A percentile compares a stretch with the other conserved stretches of the same genome.
Evolutionary conservation across 2,888 invertebrate species (phyloP).

Genomic region (Leptogaster cylindrica): DNA sequence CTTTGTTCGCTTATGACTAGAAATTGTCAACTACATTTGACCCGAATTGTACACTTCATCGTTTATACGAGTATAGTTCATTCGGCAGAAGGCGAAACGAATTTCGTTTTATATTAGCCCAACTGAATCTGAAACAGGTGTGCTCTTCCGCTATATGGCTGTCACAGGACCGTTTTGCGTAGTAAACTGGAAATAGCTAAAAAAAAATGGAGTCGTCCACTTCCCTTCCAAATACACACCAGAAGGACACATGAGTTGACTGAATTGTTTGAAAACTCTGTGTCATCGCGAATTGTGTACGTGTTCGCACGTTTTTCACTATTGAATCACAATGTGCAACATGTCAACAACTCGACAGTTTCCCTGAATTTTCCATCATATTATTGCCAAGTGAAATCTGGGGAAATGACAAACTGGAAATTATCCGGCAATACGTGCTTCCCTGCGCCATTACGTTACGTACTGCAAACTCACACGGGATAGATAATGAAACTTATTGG

Average conservation of each 20-base stretch:
- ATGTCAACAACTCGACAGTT: conserved; percentile 29
- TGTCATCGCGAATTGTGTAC: conserved; percentile 38
- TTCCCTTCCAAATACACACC: neutral
- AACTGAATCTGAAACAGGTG: conserved; percentile 21
- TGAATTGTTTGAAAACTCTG: conserved; percentile 20
- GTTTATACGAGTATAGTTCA: neutral
- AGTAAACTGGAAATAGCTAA: conserved; percentile 17
- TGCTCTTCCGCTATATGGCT: conserved; percentile 24
- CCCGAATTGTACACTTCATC: conserved; percentile 16
- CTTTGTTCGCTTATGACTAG: conserved; percentile 34
- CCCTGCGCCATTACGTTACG: too few species aligned
- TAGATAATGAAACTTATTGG: too few species aligned
- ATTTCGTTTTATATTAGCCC: conserved; percentile 24
- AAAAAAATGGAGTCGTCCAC: neutral
- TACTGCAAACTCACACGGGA: too few species aligned
- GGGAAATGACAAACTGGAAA: conserved; percentile 15
- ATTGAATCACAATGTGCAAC: conserved; percentile 24
- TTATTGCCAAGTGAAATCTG: conserved; percentile 1
- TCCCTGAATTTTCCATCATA: conserved; percentile 30
- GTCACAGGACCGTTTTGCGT: conserved; percentile 25
- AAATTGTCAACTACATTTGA: conserved; percentile 35
- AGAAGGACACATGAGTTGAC: conserved; percentile 4
- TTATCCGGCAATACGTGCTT: neutral
- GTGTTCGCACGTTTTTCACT: conserved; percentile 33
- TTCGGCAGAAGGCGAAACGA: conserved; percentile 1